Conservation (phyloP, 2,797 vertebrate species). For the Scarus forsteni region DNA sequence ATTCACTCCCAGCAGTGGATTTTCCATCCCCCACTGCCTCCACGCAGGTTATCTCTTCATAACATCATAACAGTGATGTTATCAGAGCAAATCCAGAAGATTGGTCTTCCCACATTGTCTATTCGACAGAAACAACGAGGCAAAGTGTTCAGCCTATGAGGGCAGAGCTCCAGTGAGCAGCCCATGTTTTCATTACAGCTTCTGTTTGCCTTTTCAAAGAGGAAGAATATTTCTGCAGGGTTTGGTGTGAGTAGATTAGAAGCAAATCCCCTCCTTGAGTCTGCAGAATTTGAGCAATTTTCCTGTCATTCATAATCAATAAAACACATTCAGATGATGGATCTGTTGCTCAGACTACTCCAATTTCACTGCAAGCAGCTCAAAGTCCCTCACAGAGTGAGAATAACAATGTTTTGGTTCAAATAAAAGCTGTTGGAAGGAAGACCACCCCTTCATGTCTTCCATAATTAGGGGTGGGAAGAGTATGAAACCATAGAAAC, state of each 20-base stretch:
- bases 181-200: slow-evolving; percentile 29
- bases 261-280: slow-evolving; percentile 22
- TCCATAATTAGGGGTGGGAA: too few species aligned
- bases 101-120: slow-evolving; percentile 16
- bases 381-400: neutral
- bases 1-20: slow-evolving; percentile 11
- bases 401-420: too few species aligned
- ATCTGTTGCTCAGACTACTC: slow-evolving; percentile 10
- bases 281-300: slow-evolving; percentile 19
- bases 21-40: slow-evolving; percentile 26
- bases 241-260: slow-evolving; percentile 15
- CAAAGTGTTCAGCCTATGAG: slow-evolving; percentile 3
- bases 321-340: slow-evolving; percentile 10
- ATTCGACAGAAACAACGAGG: slow-evolving; percentile 22
- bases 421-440: too few species aligned
- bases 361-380: slow-evolving; percentile 33
- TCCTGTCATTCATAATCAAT: slow-evolving; percentile 22
- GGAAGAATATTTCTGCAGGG: neutral
- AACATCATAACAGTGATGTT: slow-evolving; percentile 50
- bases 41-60: slow-evolving; percentile 43
- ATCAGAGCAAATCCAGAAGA: slow-evolving; percentile 26
- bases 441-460: too few species aligned
- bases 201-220: slow-evolving; percentile 8
- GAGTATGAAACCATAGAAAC: too few species aligned
- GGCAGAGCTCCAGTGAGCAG: too few species aligned